Conservation (phyloP, 2,888 invertebrate genomes). For the Stramonita haemastoma region DNA sequence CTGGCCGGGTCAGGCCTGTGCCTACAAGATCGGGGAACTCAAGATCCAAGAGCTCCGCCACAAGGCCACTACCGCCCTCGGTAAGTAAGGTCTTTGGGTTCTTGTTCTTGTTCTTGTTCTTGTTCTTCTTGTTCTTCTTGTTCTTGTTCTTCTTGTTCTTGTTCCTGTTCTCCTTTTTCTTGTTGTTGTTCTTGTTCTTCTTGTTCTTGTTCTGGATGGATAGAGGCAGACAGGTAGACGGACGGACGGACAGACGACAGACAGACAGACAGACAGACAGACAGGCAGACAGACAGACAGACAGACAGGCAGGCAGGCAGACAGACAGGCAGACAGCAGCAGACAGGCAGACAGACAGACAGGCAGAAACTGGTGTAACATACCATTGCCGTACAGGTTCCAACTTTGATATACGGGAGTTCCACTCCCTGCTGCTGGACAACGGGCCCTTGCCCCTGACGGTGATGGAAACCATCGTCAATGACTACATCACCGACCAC, state of each 20-base stretch:
- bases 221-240: too few species aligned
- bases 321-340: background rate
- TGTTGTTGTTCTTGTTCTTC: too few species aligned
- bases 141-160: too few species aligned
- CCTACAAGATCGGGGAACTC: slow-evolving; percentile 73
- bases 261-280: background rate
- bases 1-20: slow-evolving; percentile 75
- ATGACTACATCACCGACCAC: slow-evolving; percentile 56
- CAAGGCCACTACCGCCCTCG: slow-evolving; percentile 68
- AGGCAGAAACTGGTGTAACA: background rate
- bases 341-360: background rate
- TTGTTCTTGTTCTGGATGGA: too few species aligned
- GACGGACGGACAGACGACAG: too few species aligned
- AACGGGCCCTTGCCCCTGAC: slow-evolving; percentile 68
- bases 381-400: slow-evolving; percentile 49
- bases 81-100: slow-evolving; percentile 48
- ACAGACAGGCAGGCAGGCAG: background rate
- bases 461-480: slow-evolving; percentile 65
- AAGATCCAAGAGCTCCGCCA: slow-evolving; percentile 69
- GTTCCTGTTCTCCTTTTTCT: too few species aligned
- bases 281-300: background rate
- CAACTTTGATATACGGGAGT: slow-evolving; percentile 71
- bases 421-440: slow-evolving; percentile 73
- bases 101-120: too few species aligned
- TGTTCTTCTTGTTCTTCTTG: too few species aligned